These are phyloP conservation scores for Acropternis orthonyx DNA, from an alignment of 2,797 vertebrate species.

Conservation along the genomic window DNA sequence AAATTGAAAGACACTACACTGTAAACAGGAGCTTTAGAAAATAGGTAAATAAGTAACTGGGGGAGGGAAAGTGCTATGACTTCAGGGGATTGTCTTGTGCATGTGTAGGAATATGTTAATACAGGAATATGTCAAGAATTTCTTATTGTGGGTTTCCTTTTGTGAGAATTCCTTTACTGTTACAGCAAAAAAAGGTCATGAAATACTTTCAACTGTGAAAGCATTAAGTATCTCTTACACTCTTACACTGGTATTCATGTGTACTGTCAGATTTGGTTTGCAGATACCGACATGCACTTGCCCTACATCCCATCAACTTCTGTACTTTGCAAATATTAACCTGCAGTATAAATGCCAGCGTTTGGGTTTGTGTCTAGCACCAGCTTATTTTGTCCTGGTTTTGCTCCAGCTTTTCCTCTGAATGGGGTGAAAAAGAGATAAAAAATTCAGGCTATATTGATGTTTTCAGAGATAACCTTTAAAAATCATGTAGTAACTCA, in stretches of 20 bases:
- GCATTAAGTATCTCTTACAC: not conserved
- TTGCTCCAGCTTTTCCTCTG: not conserved
- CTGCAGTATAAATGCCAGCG: not conserved
- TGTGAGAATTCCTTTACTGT: not conserved
- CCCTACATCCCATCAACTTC: fast-evolving
- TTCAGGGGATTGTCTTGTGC: not conserved
- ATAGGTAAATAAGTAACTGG: not conserved
- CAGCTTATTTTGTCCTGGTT: not conserved
- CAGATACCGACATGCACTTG: not conserved
- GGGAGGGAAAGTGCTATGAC: not conserved
- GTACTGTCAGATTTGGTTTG: not conserved
- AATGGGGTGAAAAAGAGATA: not conserved
- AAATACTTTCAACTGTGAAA: not conserved
- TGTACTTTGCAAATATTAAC: not conserved
- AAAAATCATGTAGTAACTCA: not conserved
- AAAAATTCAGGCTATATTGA: not conserved
- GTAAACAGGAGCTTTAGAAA: not conserved
- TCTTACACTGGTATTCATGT: not conserved
- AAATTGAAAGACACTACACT: not conserved
- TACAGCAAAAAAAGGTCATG: not conserved
- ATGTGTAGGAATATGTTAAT: not conserved
- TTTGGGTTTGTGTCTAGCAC: not conserved
- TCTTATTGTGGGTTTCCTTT: not conserved
- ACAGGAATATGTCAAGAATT: not conserved
- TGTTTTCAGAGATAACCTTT: not conserved